Base-by-base conservation (phyloP, 1,140 invertebrate genomes). In the Diploscapter pachys region DNA sequence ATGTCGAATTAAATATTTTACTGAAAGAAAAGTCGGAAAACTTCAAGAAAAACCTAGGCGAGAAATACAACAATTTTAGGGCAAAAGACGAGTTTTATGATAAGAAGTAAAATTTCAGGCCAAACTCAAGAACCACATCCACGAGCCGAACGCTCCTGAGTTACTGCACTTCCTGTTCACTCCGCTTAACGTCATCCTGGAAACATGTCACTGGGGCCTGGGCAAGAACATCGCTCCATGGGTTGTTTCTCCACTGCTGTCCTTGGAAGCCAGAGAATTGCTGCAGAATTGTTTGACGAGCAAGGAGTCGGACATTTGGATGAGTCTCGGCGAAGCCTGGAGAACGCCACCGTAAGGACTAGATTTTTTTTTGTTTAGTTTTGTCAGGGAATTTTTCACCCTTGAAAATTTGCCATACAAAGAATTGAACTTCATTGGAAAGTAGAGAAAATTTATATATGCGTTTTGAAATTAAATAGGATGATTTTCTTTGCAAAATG, bases 111-210 rank as follows among this genome's bases (percentile, higher is more conserved):
- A 31, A 31, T 31, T 31, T 31, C 31, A 31, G 90, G 94, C 95
- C 3, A 93, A 96, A 86, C 88, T 98, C 63, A 96, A 96, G 84
- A 91, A 94, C 4, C 94, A 98, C 86, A 99, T 99, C 73, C 96
- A 99, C 86, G 95, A 98, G 85, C 96, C 96, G 0, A 99, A 99
- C 87, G 96, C 96, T 3, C 96, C 96, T 0, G 96, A 99, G 86
- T 87, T 99, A 75, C 93, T 99, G 3, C 96, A 99, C 85, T 99
- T 99, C 86, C 89, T 99, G 11, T 99, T 99, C 87, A 98, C 96
- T 50, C 96, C 96, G 0, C 86, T 99, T 76, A 94, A 94, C 8
- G 88, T 99, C 50, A 97, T 98, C 81, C 93, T 98, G 56, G 95
- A 99, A 85, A 93, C 94, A 0, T 93, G 81, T 57, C 80, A 86